phyloP scores from a whole-genome alignment of 2,797 vertebrate genomes.

The Propithecus deckenii region DNA sequence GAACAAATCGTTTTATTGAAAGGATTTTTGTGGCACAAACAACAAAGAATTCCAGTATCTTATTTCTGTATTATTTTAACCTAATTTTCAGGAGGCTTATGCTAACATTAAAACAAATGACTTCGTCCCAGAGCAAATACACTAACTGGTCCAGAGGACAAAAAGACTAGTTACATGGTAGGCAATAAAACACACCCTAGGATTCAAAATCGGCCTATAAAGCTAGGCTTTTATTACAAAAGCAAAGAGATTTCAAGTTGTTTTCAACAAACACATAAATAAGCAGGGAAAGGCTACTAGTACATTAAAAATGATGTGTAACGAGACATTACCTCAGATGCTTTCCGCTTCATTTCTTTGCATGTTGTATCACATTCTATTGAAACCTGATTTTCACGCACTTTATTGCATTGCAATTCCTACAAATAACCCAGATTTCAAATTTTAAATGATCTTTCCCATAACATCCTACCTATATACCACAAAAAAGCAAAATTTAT shows the following conservation, averaged over 20 bases:
- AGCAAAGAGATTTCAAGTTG: constrained; percentile 2
- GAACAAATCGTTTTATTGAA: neutral
- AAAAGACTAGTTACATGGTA: neutral
- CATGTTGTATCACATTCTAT: constrained; percentile 91
- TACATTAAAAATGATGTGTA: neutral
- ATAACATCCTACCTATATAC: neutral
- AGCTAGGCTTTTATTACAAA: constrained; percentile 2
- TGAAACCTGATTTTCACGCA: constrained; percentile 82
- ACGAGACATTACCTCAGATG: constrained; percentile 88
- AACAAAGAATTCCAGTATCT: neutral
- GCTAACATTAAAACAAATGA: neutral
- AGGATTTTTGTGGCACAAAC: neutral
- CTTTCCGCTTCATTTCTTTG: constrained; percentile 90
- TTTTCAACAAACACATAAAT: neutral
- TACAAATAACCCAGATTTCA: constrained; percentile 71
- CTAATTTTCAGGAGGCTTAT: constrained; percentile 18
- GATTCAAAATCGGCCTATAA: neutral
- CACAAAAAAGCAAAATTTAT: constrained; percentile 17
- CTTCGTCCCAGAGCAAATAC: neutral
- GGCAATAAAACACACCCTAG: neutral
- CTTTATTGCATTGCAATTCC: constrained; percentile 90
- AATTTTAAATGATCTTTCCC: constrained; percentile 17
- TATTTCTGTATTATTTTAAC: constrained; percentile 10
- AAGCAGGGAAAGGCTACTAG: neutral
- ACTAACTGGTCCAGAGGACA: neutral